phyloP scores from a whole-genome alignment of 2,888 invertebrate species.

The Actias luna region DNA sequence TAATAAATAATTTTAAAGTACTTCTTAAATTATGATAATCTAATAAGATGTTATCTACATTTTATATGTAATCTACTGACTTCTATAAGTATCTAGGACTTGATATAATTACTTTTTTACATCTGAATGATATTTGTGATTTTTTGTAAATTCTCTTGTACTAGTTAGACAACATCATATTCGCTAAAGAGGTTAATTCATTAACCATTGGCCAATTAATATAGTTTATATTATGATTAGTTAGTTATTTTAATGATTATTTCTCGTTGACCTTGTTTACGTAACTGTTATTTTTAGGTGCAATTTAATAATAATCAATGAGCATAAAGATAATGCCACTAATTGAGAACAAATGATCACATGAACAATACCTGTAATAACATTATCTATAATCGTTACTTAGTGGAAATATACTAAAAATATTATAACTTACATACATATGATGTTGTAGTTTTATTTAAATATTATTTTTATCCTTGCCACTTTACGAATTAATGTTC shows the following conservation, averaged over 20 bases:
- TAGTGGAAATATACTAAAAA: background rate
- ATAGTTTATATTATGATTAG: conserved; percentile 5
- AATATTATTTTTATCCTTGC: background rate
- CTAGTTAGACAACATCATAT: background rate
- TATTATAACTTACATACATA: background rate
- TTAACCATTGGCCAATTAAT: conserved; percentile 5
- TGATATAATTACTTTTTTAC: background rate
- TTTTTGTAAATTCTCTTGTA: background rate
- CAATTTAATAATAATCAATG: background rate
- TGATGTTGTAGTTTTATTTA: background rate
- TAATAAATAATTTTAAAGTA: background rate
- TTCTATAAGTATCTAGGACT: background rate
- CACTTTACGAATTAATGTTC: background rate
- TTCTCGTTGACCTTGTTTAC: conserved; percentile 6
- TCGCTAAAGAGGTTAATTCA: background rate
- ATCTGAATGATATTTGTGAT: background rate
- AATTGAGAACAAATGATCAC: background rate
- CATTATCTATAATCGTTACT: background rate
- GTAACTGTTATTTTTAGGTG: background rate
- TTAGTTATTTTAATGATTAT: conserved; percentile 8
- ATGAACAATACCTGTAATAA: background rate
- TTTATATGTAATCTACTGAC: background rate
- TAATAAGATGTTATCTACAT: background rate
- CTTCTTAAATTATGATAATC: background rate
- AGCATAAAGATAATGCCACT: background rate